Percentiles rank a stretch among this genome's conserved stretches.
Evolutionary conservation across 2,797 vertebrate genomes (phyloP).

Genomic region (Rhinophrynus dorsalis): DNA sequence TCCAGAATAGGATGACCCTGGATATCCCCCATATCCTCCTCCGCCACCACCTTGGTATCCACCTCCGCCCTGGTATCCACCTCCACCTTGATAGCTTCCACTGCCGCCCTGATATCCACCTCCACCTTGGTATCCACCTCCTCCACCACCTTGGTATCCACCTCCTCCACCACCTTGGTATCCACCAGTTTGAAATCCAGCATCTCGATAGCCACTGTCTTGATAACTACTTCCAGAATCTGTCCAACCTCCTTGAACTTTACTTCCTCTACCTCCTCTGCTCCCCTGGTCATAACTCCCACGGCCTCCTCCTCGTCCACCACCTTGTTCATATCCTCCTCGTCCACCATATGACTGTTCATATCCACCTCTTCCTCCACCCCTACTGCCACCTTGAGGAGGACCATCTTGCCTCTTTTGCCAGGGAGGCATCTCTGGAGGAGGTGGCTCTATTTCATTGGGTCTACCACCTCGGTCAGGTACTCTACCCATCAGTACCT

Average conservation of each 20-base stretch:
- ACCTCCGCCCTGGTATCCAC: conserved; percentile 65
- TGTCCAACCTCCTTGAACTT: conserved; percentile 77
- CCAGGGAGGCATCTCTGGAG: conserved; percentile 97
- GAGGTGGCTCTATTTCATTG: conserved; percentile 93
- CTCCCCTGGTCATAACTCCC: conserved; percentile 70
- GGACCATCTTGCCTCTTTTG: conserved; percentile 91
- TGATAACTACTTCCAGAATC: conserved; percentile 77
- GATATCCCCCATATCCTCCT: conserved; percentile 76
- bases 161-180: conserved; percentile 74
- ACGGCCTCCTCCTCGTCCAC: conserved; percentile 66
- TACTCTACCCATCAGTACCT: conserved; percentile 96
- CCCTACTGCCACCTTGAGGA: conserved; percentile 75
- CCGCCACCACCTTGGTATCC: conserved; percentile 53
- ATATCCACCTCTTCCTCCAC: conserved; percentile 74
- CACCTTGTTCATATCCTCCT: conserved; percentile 67
- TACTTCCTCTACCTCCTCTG: conserved; percentile 77
- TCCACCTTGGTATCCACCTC: conserved; percentile 64
- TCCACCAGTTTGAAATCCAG: conserved; percentile 74
- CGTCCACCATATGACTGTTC: conserved; percentile 76
- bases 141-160: conserved; percentile 63
- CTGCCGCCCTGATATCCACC: conserved; percentile 65
- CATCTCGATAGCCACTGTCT: conserved; percentile 74
- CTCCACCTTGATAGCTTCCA: conserved; percentile 69
- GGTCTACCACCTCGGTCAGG: conserved; percentile 95
- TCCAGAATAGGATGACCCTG: conserved; percentile 75